These are phyloP conservation scores for Akabosia matsudoensis DNA, from an alignment of 1,140 invertebrate genomes.

Conservation along the genomic window DNA sequence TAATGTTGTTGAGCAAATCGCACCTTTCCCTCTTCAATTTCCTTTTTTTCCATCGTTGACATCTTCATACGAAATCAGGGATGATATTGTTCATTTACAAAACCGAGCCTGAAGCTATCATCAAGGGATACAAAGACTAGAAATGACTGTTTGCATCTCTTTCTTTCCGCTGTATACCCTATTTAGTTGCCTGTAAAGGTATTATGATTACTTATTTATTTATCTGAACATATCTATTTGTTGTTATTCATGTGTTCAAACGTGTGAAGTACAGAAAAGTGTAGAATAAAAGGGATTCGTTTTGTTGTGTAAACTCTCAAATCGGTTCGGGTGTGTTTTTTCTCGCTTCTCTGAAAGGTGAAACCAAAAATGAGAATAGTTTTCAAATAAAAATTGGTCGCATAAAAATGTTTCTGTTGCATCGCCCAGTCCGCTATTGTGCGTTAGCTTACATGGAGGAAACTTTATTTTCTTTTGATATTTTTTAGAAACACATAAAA, in stretches of 20 bases:
- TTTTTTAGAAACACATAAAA: too few relatives aligned
- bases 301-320: not conserved
- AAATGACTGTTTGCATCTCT: not conserved
- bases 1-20: too few relatives aligned
- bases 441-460: too few relatives aligned
- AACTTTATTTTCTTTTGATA: too few relatives aligned
- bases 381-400: not conserved
- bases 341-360: not conserved
- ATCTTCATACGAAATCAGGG: constrained; percentile 8
- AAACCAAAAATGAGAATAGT: not conserved
- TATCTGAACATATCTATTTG: not conserved
- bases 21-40: not conserved
- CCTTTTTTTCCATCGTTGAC: constrained; percentile 5
- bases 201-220: constrained; percentile 24
- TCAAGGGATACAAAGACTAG: not conserved
- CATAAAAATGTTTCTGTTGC: too few relatives aligned
- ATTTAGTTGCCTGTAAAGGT: not conserved
- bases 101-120: not conserved
- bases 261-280: constrained; percentile 12
- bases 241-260: constrained; percentile 21
- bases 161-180: not conserved
- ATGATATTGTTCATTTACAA: not conserved
- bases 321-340: not conserved
- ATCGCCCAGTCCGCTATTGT: too few relatives aligned
- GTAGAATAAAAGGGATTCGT: not conserved